A percentile compares a stretch with the other conserved stretches of the same genome.
Conservation (phyloP, 1,140 invertebrate genomes). For the Oncopodura yosiiana region DNA sequence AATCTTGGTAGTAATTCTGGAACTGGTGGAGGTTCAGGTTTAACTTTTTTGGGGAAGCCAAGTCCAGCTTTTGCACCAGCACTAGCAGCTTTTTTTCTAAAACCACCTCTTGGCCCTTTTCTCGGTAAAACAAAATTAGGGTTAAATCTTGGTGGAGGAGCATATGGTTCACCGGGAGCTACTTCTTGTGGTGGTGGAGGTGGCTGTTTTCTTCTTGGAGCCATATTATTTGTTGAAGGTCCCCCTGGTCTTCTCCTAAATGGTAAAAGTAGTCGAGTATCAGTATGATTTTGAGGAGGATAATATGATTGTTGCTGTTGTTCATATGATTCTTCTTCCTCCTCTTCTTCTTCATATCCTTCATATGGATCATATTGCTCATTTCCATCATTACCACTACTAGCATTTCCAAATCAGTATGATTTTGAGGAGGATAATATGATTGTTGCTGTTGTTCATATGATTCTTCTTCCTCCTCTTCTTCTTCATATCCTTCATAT, state of each 20-base stretch:
- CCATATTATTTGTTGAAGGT: not conserved
- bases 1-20: not conserved
- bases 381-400: not conserved
- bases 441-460: not conserved
- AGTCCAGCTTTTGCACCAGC: too few species aligned
- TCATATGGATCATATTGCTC: not conserved
- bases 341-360: not conserved
- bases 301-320: not conserved
- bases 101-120: not conserved
- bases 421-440: not conserved
- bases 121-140: not conserved
- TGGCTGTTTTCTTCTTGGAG: not conserved
- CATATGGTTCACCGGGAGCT: slow-evolving; percentile 9
- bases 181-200: not conserved
- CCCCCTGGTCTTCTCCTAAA: not conserved
- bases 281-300: not conserved
- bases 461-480: slow-evolving; percentile 8
- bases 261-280: not conserved
- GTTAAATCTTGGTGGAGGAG: slow-evolving; percentile 8
- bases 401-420: not conserved
- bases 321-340: slow-evolving; percentile 6
- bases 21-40: not conserved
- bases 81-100: too few species aligned
- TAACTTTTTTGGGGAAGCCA: not conserved
- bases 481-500: not conserved